Evolutionary conservation across 2,113 vertebrate species (phyloP), one percentile per base, ranked within the genome.

Genomic region (Poicephalus gulielmi): DNA sequence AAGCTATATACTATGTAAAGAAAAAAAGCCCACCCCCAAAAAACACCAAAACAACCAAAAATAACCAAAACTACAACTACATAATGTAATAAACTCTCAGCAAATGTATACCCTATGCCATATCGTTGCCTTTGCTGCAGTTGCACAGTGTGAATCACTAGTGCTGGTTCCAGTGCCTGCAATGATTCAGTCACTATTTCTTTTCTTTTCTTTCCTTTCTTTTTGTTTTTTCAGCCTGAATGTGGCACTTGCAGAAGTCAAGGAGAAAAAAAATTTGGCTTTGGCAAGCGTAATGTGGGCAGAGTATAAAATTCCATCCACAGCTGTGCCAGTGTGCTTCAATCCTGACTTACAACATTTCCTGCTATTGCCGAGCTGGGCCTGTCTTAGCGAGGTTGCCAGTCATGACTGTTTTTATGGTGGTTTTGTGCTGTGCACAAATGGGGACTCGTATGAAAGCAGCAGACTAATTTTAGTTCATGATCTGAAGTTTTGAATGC

Each of bases 281-380:
- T 91, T 84, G 80, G 80, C 86, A 86, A 77, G 68, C 14, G 3
- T 7, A 23, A 46, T 49, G 86, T 88, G 92, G 95, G 76, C 87
- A 95, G 88, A 91, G 83, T 57, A 55, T 92, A 84, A 95, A 90
- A 69, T 95, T 88, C 73, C 62, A 52, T 17, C 23, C 33, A 20
- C 92, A 96, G 95, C 90, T 97, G 95, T 84, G 94, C 95, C 95
- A 88, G 24, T 64, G 88, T 77, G 66, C 68, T 94, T 62, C 66
- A 83, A 44, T 31, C 69, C 52, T 25, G 60, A 71, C 77, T 95
- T 92, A 88, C 43, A 93, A 46, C 60, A 73, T 94, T 93, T 95
- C 94, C 95, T 95, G 95, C 88, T 52, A 3, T 86, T 92, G 79
- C 90, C 37, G 86, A 78, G 30, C 90, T 47, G 59, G 79, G 68